A percentile compares a stretch with the other conserved stretches of the same genome.
These are phyloP conservation scores for Lampris megalopsis DNA, from an alignment of 2,113 vertebrate species.

Conservation along the genomic window DNA sequence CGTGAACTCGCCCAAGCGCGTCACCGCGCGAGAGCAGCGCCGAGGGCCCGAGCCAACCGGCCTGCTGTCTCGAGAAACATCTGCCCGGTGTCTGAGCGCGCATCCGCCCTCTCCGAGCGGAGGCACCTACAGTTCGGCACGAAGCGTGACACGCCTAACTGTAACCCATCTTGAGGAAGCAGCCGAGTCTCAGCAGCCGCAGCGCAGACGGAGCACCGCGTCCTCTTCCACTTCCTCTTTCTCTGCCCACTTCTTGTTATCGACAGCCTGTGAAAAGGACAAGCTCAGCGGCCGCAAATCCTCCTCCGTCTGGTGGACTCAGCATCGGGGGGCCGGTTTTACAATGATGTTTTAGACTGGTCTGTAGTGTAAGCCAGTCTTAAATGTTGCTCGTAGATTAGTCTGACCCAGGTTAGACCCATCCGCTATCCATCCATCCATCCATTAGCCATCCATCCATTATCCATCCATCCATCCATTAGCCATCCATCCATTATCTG, in stretches of 20 bases:
- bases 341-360: too few species aligned
- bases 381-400: too few species aligned
- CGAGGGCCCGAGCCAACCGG: not conserved
- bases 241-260: not conserved
- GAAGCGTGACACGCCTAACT: conserved; percentile 9
- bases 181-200: conserved; percentile 30
- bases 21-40: not conserved
- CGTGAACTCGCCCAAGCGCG: not conserved
- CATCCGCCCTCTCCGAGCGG: conserved; percentile 6
- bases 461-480: too few species aligned
- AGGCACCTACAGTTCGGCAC: not conserved
- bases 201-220: conserved; percentile 35
- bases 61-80: conserved; percentile 22
- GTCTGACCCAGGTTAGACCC: too few species aligned
- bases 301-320: not conserved
- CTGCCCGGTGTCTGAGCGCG: not conserved
- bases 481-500: too few species aligned
- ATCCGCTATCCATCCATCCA: too few species aligned
- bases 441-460: too few species aligned
- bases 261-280: not conserved
- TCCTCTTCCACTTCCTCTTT: conserved; percentile 49
- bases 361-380: too few species aligned
- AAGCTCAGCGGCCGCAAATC: not conserved
- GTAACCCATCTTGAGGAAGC: conserved; percentile 36
- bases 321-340: not conserved